Base-by-base conservation (phyloP, 2,113 vertebrate species). In the Trochalopteron elliotii region DNA sequence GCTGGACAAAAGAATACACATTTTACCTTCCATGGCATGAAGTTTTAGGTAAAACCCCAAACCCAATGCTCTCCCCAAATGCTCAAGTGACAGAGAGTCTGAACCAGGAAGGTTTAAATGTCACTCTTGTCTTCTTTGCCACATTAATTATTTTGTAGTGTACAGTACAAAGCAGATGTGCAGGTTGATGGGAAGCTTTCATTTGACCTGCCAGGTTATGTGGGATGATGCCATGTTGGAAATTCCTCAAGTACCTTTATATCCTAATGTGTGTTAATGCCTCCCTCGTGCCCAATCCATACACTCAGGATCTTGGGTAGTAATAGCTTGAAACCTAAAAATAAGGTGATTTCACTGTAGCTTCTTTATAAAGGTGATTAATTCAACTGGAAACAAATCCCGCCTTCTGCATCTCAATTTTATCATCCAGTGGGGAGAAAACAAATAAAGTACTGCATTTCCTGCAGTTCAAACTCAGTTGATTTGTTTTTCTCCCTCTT, bases 1-100 rank as follows among this genome's bases (percentile, higher is more conserved):
- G 35, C 39, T 59, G 52, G 30, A n/a, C 15, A 42, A 42, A 53
- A 30, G 15, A 39, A 40, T 12, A n/a, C 3, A 53, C 9, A 6
- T 68, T 83, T 68, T 47, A 21, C 56, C 11, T 16, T 20, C 39
- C 35, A 3, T 4, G 45, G 14, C 7, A 5, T 13, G 28, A 50
- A 24, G 65, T 56, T 31, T 22, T 33, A 35, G 56, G 24, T 30
- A 25, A 55, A 87, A 35, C 13, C 10, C 19, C 33, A 4, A 81
- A 37, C 17, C 12, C 6, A n/a, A 1, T 0, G 0, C 8, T 56
- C 19, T 37, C 24, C 20, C 25, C 12, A 37, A 19, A 40, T 40
- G 40, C 40, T 40, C 40, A 40, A 40, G 40, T 40, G 40, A n/a
- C 28, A 37, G 24, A 44, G 27, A 37, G 71, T 47, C 59, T 18